phyloP scores from a whole-genome alignment of 2,797 vertebrate genomes.

The Pitangus sulphuratus region DNA sequence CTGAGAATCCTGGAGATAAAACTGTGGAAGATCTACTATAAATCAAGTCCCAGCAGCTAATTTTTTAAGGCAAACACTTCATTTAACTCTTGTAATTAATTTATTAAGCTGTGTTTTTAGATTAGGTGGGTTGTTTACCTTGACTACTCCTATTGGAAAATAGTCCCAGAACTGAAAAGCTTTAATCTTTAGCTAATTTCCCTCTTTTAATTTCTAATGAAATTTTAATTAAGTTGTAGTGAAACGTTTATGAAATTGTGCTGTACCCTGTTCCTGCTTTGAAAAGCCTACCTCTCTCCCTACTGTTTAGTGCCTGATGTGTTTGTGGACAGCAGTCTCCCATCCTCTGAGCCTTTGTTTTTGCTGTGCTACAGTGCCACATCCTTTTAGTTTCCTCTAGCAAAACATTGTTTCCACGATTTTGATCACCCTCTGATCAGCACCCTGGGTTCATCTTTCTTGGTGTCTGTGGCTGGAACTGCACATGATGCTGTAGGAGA shows the following conservation, averaged over 20 bases:
- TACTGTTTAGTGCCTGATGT: background rate
- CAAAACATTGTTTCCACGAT: background rate
- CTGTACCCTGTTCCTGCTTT: background rate
- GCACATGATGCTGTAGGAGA: background rate
- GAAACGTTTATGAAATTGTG: background rate
- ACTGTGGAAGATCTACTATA: background rate
- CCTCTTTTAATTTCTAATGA: background rate
- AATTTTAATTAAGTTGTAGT: background rate
- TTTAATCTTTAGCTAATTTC: background rate
- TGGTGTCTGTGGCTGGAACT: background rate
- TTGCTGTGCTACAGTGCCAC: fast-evolving
- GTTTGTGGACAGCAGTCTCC: background rate
- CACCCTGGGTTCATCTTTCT: background rate
- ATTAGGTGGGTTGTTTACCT: background rate
- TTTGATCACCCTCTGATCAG: background rate
- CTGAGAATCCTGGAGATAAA: background rate
- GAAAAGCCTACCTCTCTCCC: background rate
- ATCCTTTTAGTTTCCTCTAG: background rate
- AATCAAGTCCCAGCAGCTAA: background rate
- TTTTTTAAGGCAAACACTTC: background rate
- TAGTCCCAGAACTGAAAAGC: background rate
- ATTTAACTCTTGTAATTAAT: background rate
- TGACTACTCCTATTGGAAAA: background rate
- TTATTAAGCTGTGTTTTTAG: background rate
- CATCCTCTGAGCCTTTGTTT: background rate